These are phyloP conservation scores for Notiomystis cincta DNA, from an alignment of 2,113 vertebrate species.

Conservation along the genomic window DNA sequence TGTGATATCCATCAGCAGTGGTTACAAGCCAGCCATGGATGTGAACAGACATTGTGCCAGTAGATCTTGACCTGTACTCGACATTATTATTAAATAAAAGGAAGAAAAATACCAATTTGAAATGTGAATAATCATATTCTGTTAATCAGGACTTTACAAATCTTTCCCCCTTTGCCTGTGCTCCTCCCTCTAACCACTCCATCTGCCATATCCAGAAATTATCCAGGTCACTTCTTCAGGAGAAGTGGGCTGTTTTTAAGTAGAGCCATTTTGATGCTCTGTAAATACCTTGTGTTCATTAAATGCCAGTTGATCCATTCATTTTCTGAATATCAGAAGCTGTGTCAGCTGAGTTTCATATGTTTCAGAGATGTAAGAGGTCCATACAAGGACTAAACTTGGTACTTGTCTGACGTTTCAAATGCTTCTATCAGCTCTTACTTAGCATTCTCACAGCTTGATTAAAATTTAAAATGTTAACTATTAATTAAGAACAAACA, in stretches of 20 bases:
- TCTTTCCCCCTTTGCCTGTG: not conserved
- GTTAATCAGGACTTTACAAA: not conserved
- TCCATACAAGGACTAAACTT: not conserved
- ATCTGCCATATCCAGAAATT: not conserved
- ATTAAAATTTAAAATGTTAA: slow-evolving; percentile 19
- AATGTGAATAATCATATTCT: not conserved
- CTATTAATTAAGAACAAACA: not conserved
- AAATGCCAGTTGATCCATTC: not conserved
- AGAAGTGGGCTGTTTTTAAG: not conserved
- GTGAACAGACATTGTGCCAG: not conserved
- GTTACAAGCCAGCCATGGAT: not conserved
- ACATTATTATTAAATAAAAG: not conserved
- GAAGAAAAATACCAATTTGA: not conserved
- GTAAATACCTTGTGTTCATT: not conserved
- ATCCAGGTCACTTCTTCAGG: not conserved
- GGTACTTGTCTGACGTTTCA: not conserved
- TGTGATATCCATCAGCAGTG: not conserved
- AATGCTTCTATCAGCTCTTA: not conserved
- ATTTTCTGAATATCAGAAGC: not conserved
- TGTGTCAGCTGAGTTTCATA: not conserved
- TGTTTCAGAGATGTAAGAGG: not conserved
- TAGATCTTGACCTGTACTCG: not conserved
- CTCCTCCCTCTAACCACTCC: not conserved
- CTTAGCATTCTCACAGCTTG: not conserved
- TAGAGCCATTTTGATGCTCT: not conserved